Percentiles rank a stretch among this genome's conserved stretches.
These are phyloP conservation scores for Drosophila rubida DNA, from an alignment of 2,888 invertebrate species.

Conservation along the genomic window DNA sequence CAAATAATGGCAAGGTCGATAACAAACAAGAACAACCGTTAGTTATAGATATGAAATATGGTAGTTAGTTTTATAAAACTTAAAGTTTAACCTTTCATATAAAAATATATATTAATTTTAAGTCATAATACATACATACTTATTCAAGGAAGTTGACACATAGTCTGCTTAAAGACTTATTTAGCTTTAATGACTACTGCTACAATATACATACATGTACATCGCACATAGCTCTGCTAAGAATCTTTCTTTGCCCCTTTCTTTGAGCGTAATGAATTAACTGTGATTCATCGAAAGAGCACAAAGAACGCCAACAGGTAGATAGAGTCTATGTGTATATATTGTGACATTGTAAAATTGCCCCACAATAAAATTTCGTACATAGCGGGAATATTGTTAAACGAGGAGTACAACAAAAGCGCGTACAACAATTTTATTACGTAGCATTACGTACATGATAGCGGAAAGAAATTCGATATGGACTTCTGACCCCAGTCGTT, in stretches of 20 bases:
- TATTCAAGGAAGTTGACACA: background rate
- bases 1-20: background rate
- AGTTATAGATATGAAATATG: background rate
- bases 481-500: conserved; percentile 65
- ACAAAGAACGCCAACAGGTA: conserved; percentile 28
- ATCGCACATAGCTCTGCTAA: background rate
- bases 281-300: conserved; percentile 39
- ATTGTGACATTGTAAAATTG: conserved; percentile 37
- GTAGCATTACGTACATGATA: conserved; percentile 48
- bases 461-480: conserved; percentile 56
- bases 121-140: no score
- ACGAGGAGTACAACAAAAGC: conserved; percentile 10
- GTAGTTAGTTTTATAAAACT: background rate
- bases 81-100: background rate
- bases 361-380: conserved; percentile 37
- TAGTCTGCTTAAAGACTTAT: background rate
- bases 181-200: background rate
- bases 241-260: background rate
- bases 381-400: conserved; percentile 50
- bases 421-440: conserved; percentile 49
- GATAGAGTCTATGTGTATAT: conserved; percentile 1
- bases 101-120: no score
- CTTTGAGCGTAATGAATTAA: conserved; percentile 4
- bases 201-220: background rate
- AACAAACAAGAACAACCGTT: background rate